Evolutionary conservation across 2,888 invertebrate genomes (phyloP), one percentile per base, ranked within the genome.

Genomic region (Stomorhina lunata): DNA sequence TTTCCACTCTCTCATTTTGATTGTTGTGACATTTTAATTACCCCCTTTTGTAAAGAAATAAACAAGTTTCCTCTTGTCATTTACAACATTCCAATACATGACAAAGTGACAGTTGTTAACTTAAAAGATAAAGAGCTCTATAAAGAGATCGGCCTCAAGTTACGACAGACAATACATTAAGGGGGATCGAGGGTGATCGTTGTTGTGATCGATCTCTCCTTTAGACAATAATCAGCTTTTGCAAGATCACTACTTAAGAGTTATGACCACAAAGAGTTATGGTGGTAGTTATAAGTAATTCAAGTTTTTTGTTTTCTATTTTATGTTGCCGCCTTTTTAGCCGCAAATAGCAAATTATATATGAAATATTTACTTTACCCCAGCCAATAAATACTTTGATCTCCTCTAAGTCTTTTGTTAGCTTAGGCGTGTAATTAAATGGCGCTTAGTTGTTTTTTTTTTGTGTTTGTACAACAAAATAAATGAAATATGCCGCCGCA

Each of bases 11-110:
- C 34, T 32, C 68, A 32, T 22, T 17, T 50, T 48, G 22, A 53
- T 59, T 68, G 55, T 78, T 78, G 73, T 81, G 81, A 78, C 78
- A 81, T 69, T 78, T 78, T 78, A 81, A 73, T 78, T 81, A 68
- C 78, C 50, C 78, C 50, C 40, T 65, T 73, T 57, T 55, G 63
- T 37, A 48, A 69, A 61, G 32, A 78, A 55, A 53, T 59, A 71
- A 81, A 73, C 81, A 68, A 81, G 78, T 81, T 81, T 68, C 63
- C 68, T 57, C 43, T 73, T 69, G 77, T 81, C 59, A 78, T 73
- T 81, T 78, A 78, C 81, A 78, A 78, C 78, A 78, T 78, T 78
- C 81, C 68, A 65, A 65, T 65, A 65, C 65, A 81, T 61, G 48
- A 66, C 66, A 75, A 66, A 34, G 20, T 61, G 80, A 75, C 45